Percentiles rank a stretch among this genome's conserved stretches.
Conservation (phyloP, 2,113 vertebrate genomes). For the Zootoca vivipara region DNA sequence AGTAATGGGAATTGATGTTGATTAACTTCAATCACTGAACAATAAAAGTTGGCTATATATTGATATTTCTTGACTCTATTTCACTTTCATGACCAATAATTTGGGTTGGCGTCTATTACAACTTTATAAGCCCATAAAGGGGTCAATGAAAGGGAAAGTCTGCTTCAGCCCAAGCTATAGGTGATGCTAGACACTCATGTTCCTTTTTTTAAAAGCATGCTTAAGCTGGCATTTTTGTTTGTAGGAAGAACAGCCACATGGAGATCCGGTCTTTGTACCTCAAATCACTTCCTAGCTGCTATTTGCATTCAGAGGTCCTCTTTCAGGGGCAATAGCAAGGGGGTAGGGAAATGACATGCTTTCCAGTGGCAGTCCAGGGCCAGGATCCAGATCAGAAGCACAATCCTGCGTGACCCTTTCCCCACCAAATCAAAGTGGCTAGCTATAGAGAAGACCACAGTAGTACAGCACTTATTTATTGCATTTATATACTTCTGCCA, state of each 20-base stretch:
- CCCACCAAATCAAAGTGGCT: neutral
- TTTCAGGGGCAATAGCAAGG: neutral
- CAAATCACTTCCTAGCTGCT: neutral
- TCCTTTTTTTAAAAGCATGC: neutral
- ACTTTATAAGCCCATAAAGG: no score
- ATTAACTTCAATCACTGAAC: no score
- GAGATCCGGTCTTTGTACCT: neutral
- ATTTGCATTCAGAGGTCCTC: neutral
- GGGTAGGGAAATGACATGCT: neutral
- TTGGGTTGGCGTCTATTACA: no score
- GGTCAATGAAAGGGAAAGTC: no score
- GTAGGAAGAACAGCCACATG: neutral
- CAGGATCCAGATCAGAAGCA: neutral
- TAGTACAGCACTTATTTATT: no score
- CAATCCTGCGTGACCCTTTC: neutral
- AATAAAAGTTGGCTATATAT: no score
- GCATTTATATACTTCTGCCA: no score
- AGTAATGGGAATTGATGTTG: no score
- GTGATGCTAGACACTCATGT: no score
- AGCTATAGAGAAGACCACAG: neutral
- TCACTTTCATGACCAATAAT: no score
- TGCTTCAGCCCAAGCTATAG: no score
- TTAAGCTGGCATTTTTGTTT: neutral
- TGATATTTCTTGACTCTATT: no score
- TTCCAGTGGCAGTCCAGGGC: neutral